phyloP scores from a whole-genome alignment of 2,797 vertebrate species.

The Rhyacichthys aspro region DNA sequence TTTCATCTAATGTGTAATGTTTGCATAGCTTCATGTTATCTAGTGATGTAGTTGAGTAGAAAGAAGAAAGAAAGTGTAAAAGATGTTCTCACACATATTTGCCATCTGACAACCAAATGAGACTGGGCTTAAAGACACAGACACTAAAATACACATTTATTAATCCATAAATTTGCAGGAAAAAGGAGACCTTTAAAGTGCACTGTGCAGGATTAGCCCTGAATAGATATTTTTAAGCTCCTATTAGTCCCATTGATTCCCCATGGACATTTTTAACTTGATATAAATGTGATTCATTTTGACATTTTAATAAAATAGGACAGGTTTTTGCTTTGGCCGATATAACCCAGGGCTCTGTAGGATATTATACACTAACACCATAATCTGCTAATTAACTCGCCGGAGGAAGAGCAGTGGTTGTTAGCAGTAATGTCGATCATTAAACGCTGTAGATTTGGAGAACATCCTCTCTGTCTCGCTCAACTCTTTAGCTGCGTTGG shows the following conservation, averaged over 20 bases:
- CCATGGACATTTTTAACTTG: slow-evolving; percentile 52
- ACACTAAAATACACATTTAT: background rate
- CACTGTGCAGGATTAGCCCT: slow-evolving; percentile 25
- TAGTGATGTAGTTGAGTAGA: too few relatives aligned
- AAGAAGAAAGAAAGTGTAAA: too few relatives aligned
- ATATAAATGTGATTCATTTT: slow-evolving; percentile 34
- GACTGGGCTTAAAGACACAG: background rate
- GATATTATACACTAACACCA: slow-evolving; percentile 52
- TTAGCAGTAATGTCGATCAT: slow-evolving; percentile 62
- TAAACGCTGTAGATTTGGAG: slow-evolving; percentile 48
- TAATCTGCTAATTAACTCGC: slow-evolving; percentile 71
- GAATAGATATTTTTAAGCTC: slow-evolving; percentile 41
- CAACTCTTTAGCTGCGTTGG: slow-evolving; percentile 48
- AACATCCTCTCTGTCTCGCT: slow-evolving; percentile 40
- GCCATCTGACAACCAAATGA: too few relatives aligned
- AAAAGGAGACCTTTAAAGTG: background rate
- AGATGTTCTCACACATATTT: too few relatives aligned
- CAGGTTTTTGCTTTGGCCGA: slow-evolving; percentile 25
- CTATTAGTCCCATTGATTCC: slow-evolving; percentile 50
- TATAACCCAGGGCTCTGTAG: slow-evolving; percentile 37
- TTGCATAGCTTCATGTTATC: too few relatives aligned
- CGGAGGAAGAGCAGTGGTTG: slow-evolving; percentile 61
- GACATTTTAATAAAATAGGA: slow-evolving; percentile 34
- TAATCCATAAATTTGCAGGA: background rate
- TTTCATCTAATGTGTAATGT: too few relatives aligned